Conservation (phyloP, 2,797 vertebrate species). For the Chelidonichthys spinosus region DNA sequence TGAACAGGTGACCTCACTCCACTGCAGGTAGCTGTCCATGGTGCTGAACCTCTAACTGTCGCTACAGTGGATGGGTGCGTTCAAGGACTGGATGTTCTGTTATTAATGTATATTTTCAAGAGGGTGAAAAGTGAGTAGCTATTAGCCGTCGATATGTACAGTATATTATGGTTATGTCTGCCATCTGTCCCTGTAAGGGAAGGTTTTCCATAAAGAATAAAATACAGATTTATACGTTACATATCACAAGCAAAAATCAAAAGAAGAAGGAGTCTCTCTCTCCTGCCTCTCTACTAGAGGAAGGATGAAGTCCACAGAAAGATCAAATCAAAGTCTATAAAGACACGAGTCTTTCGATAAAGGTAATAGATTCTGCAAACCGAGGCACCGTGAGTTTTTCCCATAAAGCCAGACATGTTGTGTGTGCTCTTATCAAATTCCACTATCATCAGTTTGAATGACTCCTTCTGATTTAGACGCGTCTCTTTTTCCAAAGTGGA, state of each 20-base stretch:
- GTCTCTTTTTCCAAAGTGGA: constrained; percentile 7
- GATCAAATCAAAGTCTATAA: constrained; percentile 24
- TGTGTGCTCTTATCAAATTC: constrained; percentile 20
- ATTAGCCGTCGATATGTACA: not conserved
- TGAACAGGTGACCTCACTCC: not conserved
- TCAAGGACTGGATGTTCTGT: not conserved
- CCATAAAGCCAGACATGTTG: constrained; percentile 29
- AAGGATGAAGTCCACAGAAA: constrained; percentile 3
- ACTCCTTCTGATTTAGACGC: constrained; percentile 18
- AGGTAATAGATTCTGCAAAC: constrained; percentile 19
- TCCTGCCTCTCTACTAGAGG: not conserved
- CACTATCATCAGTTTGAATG: constrained; percentile 7
- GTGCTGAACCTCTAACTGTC: not conserved
- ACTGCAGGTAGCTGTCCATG: not conserved
- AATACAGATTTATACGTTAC: not conserved
- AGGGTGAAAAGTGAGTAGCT: not conserved
- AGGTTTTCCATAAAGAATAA: not conserved
- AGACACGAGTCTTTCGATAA: constrained; percentile 23
- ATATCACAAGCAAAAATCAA: not conserved
- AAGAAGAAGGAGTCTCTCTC: not conserved
- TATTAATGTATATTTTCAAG: not conserved
- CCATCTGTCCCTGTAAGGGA: not conserved
- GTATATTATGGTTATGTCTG: not conserved
- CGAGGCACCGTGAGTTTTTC: not conserved
- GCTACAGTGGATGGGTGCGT: not conserved